Conservation (phyloP, 2,797 vertebrate species). For the Acrocephalus scirpaceus region DNA sequence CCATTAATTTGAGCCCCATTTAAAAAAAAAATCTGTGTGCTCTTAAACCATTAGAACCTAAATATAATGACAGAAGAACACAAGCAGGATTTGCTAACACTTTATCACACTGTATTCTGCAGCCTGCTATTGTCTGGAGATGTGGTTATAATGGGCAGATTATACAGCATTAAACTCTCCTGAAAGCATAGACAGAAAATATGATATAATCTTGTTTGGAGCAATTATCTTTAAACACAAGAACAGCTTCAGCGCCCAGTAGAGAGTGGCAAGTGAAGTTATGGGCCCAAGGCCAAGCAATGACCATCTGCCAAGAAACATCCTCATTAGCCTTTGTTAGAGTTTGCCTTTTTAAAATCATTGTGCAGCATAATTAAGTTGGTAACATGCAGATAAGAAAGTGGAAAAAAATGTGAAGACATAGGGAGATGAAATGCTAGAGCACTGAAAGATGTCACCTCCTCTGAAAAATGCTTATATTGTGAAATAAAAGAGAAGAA, state of each 20-base stretch:
- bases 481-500: slow-evolving; percentile 46
- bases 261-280: background rate
- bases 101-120: background rate
- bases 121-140: slow-evolving; percentile 38
- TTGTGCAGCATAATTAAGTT: slow-evolving; percentile 51
- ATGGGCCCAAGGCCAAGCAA: slow-evolving; percentile 30
- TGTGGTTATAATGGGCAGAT: slow-evolving; percentile 3
- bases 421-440: slow-evolving; percentile 39
- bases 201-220: background rate
- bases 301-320: slow-evolving; percentile 44
- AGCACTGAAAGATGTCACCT: slow-evolving; percentile 57
- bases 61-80: background rate
- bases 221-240: slow-evolving; percentile 50
- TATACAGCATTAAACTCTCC: slow-evolving; percentile 15
- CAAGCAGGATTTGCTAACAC: background rate
- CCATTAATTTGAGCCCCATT: background rate
- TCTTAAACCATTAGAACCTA: background rate
- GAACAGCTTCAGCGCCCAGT: background rate
- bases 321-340: slow-evolving; percentile 1
- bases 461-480: slow-evolving; percentile 31
- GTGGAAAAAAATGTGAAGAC: slow-evolving; percentile 60
- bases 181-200: slow-evolving; percentile 19
- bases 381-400: slow-evolving; percentile 61
- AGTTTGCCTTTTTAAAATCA: slow-evolving; percentile 46
- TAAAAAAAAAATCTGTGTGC: background rate